Evolutionary conservation across 1,140 invertebrate genomes (phyloP).

Genomic region (Bombus superbus): DNA sequence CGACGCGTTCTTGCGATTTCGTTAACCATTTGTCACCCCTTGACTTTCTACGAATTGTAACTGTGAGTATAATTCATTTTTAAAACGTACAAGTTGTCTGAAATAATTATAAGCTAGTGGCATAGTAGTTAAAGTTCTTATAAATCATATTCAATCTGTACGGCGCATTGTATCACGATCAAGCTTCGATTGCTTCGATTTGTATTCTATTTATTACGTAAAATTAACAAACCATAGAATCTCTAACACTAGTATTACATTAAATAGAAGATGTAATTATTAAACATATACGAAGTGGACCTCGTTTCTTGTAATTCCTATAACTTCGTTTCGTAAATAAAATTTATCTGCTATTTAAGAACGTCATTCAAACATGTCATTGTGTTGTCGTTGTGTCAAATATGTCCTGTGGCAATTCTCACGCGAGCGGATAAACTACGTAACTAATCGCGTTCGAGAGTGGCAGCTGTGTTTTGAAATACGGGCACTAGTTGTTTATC

Average conservation of each 20-base stretch:
- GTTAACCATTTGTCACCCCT: too few relatives aligned
- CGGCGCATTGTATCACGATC: too few relatives aligned
- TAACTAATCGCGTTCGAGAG: neutral
- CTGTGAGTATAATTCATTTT: conserved; percentile 2
- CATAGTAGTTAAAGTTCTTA: neutral
- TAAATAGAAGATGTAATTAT: neutral
- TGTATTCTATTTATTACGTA: neutral
- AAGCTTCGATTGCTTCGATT: neutral
- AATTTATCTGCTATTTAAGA: neutral
- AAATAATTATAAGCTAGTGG: neutral
- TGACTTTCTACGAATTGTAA: neutral
- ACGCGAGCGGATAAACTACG: too few relatives aligned
- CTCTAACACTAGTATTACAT: neutral
- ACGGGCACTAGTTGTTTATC: too few relatives aligned
- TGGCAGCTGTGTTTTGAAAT: neutral
- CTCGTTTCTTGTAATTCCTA: neutral
- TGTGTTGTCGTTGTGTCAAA: neutral
- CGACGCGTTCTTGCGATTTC: too few relatives aligned
- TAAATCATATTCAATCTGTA: too few relatives aligned
- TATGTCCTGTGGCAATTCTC: neutral
- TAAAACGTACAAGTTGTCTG: neutral
- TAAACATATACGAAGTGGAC: neutral
- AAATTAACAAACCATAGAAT: neutral
- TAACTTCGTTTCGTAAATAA: neutral
- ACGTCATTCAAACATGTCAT: neutral